Evolutionary conservation across 1,140 invertebrate genomes (phyloP).

Genomic region (Trichomalopsis sarcophagae): DNA sequence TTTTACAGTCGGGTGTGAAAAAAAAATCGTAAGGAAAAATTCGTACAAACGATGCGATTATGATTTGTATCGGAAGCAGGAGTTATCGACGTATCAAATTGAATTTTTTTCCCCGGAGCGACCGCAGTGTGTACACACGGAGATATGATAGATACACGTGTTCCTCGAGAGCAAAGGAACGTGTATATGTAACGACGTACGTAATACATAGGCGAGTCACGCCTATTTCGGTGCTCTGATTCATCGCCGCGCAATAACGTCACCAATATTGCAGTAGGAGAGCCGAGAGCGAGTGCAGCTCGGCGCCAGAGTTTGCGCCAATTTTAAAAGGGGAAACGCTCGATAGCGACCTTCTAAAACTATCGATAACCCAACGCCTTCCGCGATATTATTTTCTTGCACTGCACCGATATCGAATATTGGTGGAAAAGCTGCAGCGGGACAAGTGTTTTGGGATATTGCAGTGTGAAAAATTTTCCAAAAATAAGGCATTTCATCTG

Average conservation of each 20-base stretch:
- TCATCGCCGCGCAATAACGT: slow-evolving; percentile 24
- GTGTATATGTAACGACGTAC: background rate
- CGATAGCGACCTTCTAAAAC: background rate
- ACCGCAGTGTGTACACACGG: background rate
- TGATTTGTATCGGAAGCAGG: background rate
- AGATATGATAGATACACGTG: background rate
- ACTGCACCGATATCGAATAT: background rate
- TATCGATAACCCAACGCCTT: background rate
- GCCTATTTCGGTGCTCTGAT: slow-evolving; percentile 37
- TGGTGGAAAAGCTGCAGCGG: background rate
- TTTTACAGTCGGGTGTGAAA: background rate
- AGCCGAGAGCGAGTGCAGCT: background rate
- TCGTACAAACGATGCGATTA: too few species aligned
- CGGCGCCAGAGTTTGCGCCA: background rate
- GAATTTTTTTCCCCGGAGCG: background rate
- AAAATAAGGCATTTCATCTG: too few species aligned
- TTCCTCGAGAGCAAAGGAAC: background rate
- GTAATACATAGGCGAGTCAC: background rate
- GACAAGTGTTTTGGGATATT: background rate
- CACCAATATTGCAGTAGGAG: slow-evolving; percentile 14
- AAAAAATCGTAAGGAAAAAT: background rate
- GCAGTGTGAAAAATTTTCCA: too few species aligned
- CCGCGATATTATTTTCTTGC: slow-evolving; percentile 12
- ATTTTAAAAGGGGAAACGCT: slow-evolving; percentile 27
- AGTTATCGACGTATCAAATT: slow-evolving; percentile 11